Evolutionary conservation across 2,113 vertebrate species (phyloP), one percentile per base, ranked within the genome.

Genomic region (Carassius carassius): DNA sequence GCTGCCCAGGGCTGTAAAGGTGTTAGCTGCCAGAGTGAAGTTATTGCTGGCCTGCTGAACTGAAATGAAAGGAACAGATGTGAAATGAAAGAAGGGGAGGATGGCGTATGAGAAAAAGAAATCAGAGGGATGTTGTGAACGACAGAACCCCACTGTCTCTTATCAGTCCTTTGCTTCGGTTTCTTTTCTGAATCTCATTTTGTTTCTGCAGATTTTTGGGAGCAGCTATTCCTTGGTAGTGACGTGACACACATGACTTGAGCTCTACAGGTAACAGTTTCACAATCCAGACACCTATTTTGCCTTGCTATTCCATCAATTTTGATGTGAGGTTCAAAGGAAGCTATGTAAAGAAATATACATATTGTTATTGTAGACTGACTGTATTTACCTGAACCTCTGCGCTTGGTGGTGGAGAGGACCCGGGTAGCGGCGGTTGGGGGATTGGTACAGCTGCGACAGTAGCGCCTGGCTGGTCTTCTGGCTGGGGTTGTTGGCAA

Each of bases 401-500:
- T 99, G 98, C 87, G 98, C 98, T 95, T 99, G 98, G 94, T 99
- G 98, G 91, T 99, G 98, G 69, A 99, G 97, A 41, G 98, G 98
- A 65, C 98, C 98, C 3, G 98, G 98, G 92, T 99, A 99, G 91
- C 98, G 97, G 91, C 98, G 96, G 91, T 97, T 99, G 88, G 98
- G 98, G 86, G 98, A 99, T 94, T 99, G 98, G 95, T 99, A 99
- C 86, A 99, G 96, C 92, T 99, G 98, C 83, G 98, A 99, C 87
- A 99, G 97, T 86, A 99, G 96, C 65, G 98, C 98, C 95, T 99
- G 98, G 95, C 98, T 99, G 94, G 98, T 99, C 95, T 99, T 99
- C 96, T 99, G 98, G 94, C 98, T 99, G 90, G 98, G 98, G 92
- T 99, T 99, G 95, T 99, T 99, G 95, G 98, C 98, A 91, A 99